Evolutionary conservation across 2,113 vertebrate species (phyloP).

Genomic region (Dipodomys stephensi): DNA sequence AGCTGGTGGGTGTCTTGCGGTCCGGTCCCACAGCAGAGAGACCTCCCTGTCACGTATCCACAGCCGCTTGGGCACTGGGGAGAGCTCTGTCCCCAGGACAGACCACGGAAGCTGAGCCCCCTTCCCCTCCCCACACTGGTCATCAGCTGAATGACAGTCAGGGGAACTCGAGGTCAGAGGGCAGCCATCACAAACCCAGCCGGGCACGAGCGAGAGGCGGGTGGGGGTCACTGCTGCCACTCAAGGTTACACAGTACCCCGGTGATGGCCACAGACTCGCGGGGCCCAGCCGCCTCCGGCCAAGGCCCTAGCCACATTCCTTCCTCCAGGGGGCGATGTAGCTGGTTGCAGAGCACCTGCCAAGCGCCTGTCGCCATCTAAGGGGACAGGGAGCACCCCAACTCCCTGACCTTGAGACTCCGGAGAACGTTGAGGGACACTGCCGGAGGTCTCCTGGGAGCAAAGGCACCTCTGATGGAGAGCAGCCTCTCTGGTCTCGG

Average conservation of each 20-base stretch:
- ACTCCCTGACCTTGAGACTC: background rate
- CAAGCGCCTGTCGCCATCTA: no score
- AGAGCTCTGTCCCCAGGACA: background rate
- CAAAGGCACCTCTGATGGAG: background rate
- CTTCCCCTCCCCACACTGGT: background rate
- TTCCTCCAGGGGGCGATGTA: background rate
- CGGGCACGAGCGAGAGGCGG: background rate
- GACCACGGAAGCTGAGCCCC: background rate
- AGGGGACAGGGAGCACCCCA: no score
- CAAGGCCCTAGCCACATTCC: background rate
- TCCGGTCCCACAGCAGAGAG: background rate
- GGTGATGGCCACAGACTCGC: background rate
- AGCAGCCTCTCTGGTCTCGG: background rate
- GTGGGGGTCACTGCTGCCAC: no score
- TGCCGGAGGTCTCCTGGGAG: background rate
- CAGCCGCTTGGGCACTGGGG: fast-evolving
- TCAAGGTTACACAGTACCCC: background rate
- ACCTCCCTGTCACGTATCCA: fast-evolving
- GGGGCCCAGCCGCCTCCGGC: no score
- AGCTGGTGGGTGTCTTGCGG: background rate
- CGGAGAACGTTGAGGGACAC: background rate
- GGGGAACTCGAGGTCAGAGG: no score
- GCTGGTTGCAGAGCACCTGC: background rate
- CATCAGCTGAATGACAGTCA: no score
- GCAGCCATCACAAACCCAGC: no score